Evolutionary conservation across 2,797 vertebrate species (phyloP).

Genomic region (Xerus rutilus): DNA sequence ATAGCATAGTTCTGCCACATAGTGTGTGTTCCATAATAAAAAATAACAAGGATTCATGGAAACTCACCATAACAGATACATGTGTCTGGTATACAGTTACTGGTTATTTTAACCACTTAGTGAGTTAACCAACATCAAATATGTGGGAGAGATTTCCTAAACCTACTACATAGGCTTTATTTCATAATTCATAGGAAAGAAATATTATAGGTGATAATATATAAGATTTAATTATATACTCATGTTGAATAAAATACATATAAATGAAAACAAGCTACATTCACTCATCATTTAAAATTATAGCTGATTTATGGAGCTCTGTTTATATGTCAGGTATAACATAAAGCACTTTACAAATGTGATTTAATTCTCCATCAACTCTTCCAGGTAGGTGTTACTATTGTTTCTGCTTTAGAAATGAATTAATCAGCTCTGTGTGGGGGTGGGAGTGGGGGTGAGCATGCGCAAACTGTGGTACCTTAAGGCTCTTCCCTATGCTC

Average conservation of each 20-base stretch:
- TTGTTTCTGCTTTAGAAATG: slow-evolving; percentile 14
- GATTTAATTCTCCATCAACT: neutral
- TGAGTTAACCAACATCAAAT: neutral
- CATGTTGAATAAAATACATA: neutral
- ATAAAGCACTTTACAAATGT: slow-evolving; percentile 10
- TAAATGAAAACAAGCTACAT: slow-evolving; percentile 9
- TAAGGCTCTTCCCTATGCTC: neutral
- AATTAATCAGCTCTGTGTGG: neutral
- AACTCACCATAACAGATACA: neutral
- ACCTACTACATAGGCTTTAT: slow-evolving; percentile 20
- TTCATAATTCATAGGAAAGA: slow-evolving; percentile 4
- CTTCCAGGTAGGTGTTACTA: neutral
- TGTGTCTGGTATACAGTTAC: neutral
- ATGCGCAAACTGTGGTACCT: neutral
- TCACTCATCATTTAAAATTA: slow-evolving; percentile 47
- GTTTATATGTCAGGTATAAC: neutral
- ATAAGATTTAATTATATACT: neutral
- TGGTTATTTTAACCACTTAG: slow-evolving; percentile 18
- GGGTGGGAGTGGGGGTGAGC: neutral
- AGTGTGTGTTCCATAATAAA: slow-evolving; percentile 16
- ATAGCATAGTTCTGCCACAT: neutral
- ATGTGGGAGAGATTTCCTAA: neutral
- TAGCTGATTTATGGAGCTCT: neutral
- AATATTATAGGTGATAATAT: neutral
- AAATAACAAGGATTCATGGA: neutral